Base-by-base conservation (phyloP, 1,140 invertebrate species). In the Dolichoris vasculosae region DNA sequence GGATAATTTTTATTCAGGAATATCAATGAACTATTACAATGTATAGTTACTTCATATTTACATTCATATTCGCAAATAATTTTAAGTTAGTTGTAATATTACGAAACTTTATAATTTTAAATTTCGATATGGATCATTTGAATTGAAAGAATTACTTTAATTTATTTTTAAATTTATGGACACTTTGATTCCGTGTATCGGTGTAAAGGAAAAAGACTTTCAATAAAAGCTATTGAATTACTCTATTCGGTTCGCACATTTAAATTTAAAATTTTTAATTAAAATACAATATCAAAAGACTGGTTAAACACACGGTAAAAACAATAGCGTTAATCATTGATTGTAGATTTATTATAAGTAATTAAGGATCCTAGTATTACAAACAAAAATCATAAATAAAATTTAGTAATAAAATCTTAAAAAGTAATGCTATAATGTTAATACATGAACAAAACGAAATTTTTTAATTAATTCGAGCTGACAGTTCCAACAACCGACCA, bases 401-500 rank as follows among this genome's bases (percentile, higher is more conserved):
- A n/a, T n/a, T n/a, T n/a, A n/a, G n/a, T n/a, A n/a, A n/a, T n/a
- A n/a, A n/a, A n/a, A n/a, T n/a, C n/a, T n/a, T n/a, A n/a, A n/a
- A n/a, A n/a, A n/a, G n/a, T n/a, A n/a, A n/a, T n/a, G n/a, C n/a
- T n/a, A 32, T 59, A 11, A 20, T 17, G 9, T 73, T 82, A 69
- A 73, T 71, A 64, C 46, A 83, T 83, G 59, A 83, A 59, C 51
- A 30, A 83, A 64, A 55, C n/a, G 46, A 11, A 30, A 55, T n/a
- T 30, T 75, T 46, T 11, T 23, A 35, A 63, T 43, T 83, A 83
- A 83, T 76, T 35, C 38, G 8, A 17, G 15, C 35, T 55, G 71
- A 75, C 82, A 46, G 35, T 75, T 30, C 59, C n/a, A 48, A 17
- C 43, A 46, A 76, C 43, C 43, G 46, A 13, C 38, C 43, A 43